Evolutionary conservation across 2,888 invertebrate genomes (phyloP).

Genomic region (Lycia hirtaria): DNA sequence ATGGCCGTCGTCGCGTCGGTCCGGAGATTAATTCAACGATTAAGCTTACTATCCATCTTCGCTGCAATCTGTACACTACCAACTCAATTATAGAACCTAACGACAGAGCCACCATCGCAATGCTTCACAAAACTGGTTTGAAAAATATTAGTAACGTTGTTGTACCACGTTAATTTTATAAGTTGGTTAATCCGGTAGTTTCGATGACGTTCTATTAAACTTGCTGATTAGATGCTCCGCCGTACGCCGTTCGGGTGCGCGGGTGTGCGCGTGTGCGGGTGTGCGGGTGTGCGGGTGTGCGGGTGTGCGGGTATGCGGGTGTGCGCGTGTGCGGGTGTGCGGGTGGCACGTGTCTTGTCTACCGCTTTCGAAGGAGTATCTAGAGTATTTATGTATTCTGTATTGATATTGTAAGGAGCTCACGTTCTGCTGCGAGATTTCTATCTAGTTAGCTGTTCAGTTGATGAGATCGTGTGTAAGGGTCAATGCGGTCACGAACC

Average conservation of each 20-base stretch:
- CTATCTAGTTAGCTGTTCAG: no score
- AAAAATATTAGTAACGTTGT: background rate
- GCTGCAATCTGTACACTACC: slow-evolving; percentile 4
- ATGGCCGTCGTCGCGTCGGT: background rate
- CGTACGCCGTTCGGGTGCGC: background rate
- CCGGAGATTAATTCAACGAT: slow-evolving; percentile 12
- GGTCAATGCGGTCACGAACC: no score
- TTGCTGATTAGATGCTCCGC: slow-evolving; percentile 2
- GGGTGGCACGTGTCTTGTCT: no score
- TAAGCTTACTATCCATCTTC: slow-evolving; percentile 7
- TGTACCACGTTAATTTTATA: background rate
- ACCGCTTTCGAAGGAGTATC: background rate
- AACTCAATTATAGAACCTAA: background rate
- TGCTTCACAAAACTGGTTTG: background rate
- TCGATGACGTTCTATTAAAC: slow-evolving; percentile 12
- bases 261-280: no score
- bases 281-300: no score
- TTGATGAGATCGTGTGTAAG: no score
- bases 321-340: no score
- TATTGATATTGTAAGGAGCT: background rate
- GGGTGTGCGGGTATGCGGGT: no score
- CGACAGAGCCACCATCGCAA: background rate
- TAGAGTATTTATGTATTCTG: background rate
- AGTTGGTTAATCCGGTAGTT: slow-evolving; percentile 1
- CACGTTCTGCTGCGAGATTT: background rate